Base-by-base conservation (phyloP, 2,797 vertebrate species). In the Cercopithecus petaurista region DNA sequence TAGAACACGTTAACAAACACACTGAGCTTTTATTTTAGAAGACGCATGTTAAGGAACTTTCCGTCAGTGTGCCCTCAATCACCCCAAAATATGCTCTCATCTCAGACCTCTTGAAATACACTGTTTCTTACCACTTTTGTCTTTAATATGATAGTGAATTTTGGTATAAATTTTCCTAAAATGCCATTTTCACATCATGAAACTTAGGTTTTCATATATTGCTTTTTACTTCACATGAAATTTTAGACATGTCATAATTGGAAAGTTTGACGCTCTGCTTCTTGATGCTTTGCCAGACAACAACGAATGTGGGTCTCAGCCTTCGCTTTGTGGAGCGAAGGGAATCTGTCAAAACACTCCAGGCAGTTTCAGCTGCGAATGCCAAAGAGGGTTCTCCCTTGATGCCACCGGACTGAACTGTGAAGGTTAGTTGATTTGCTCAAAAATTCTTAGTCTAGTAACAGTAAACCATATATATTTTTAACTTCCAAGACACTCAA, bases 361-460 rank as follows among this genome's bases (percentile, higher is more conserved):
- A 22, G 99, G 99, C 83, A 99, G 99, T 97, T 99, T 99, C 96
- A 98, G 98, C 93, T 99, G 99, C 52, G 99, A 99, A 93, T 99
- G 99, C 96, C 99, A 99, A 70, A 98, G 99, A 93, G 99, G 99
- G 75, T 99, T 99, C 98, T 98, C 98, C 70, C 98, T 99, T 33
- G 99, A 99, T 97, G 98, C 98, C 93, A 98, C 98, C 33, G 99
- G 99, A n/a, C 96, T 99, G 67, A 99, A 99, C 96, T 99, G 99
- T 98, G 99, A 99, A 94, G 99, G 99, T 99, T 98, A 97, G 36
- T 72, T 91, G 21, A 1, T 1, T 57, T 75, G 3, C 55, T 89
- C 22, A 46, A 26, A 83, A 11, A 4, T 48, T 84, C 57, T 70
- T 85, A n/a, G 61, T 39, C 22, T 43, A 21, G 5, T 24, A 57